phyloP scores from a whole-genome alignment of 2,888 invertebrate genomes.

The Cryptocephalus primarius region DNA sequence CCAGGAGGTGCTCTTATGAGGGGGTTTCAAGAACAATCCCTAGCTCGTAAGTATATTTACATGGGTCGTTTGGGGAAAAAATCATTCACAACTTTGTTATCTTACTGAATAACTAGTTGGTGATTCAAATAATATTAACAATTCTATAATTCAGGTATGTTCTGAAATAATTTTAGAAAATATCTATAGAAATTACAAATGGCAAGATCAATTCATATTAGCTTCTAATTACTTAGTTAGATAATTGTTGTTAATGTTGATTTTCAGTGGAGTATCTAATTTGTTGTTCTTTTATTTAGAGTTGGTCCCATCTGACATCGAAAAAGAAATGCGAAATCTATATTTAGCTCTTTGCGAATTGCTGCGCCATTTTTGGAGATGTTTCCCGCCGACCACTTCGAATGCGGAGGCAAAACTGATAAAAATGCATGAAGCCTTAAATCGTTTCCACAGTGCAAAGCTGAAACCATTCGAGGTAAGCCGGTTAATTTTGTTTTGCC shows the following conservation, averaged over 20 bases:
- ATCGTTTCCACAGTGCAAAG: conserved; percentile 78
- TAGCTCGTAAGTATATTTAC: conserved; percentile 53
- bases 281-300: conserved; percentile 42
- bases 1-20: conserved; percentile 89
- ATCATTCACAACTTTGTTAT: not conserved
- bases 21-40: conserved; percentile 68
- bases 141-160: too few relatives aligned
- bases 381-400: conserved; percentile 73
- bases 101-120: not conserved
- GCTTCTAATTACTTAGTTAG: too few relatives aligned
- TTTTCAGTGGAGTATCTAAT: too few relatives aligned
- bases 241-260: too few relatives aligned
- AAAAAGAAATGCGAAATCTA: conserved; percentile 71
- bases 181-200: too few relatives aligned
- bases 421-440: conserved; percentile 83
- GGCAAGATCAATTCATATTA: too few relatives aligned
- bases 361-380: conserved; percentile 88
- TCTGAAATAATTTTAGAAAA: too few relatives aligned
- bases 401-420: conserved; percentile 67
- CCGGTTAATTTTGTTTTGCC: not conserved
- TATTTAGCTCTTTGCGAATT: conserved; percentile 84
- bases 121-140: too few relatives aligned
- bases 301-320: conserved; percentile 71
- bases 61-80: not conserved
- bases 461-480: conserved; percentile 73